Evolutionary conservation across 2,888 invertebrate genomes (phyloP).

Genomic region (Agonopterix heracliana): DNA sequence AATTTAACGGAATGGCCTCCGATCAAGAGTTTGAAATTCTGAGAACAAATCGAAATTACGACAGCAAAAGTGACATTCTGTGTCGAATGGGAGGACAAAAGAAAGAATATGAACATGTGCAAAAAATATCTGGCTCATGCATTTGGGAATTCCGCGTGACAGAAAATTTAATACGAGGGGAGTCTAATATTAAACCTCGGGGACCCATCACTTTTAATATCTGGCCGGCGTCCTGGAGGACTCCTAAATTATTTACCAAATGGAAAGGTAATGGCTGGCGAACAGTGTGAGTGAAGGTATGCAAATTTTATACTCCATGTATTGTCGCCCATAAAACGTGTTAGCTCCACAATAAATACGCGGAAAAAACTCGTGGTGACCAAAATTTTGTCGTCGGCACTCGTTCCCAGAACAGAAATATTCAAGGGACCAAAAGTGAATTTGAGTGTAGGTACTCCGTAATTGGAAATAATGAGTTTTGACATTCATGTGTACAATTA

Average conservation of each 20-base stretch:
- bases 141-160: constrained; percentile 76
- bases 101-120: constrained; percentile 73
- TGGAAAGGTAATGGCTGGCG: constrained; percentile 74
- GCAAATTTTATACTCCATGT: constrained; percentile 70
- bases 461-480: constrained; percentile 43
- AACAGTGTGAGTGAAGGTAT: constrained; percentile 71
- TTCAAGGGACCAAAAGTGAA: constrained; percentile 39
- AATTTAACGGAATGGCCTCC: constrained; percentile 11
- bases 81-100: constrained; percentile 67
- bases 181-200: constrained; percentile 74
- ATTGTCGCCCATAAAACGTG: constrained; percentile 60
- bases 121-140: constrained; percentile 73
- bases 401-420: constrained; percentile 23
- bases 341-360: constrained; percentile 35
- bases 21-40: constrained; percentile 31
- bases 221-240: constrained; percentile 70
- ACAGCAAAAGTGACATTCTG: constrained; percentile 61
- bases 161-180: constrained; percentile 75
- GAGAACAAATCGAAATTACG: constrained; percentile 43
- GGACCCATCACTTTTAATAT: constrained; percentile 77
- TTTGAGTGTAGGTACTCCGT: constrained; percentile 37
- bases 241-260: constrained; percentile 75
- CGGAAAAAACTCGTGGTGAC: constrained; percentile 40
- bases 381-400: constrained; percentile 24
- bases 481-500: constrained; percentile 10